Percentiles rank a stretch among this genome's conserved stretches.
These are phyloP conservation scores for Morpho helenor DNA, from an alignment of 2,888 invertebrate species.

Conservation along the genomic window DNA sequence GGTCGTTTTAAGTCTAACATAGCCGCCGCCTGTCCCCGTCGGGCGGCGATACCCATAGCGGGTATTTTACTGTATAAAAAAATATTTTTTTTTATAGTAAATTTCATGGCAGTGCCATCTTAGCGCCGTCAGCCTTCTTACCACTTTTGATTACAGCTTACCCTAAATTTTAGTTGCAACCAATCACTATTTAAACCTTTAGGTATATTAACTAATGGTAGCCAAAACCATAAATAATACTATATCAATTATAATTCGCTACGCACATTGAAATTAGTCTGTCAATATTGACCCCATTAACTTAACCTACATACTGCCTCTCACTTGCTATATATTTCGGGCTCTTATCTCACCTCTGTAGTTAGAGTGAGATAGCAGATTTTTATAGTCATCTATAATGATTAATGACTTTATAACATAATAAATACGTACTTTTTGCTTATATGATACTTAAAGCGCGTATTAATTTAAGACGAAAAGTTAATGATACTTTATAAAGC, in stretches of 20 bases:
- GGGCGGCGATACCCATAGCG: too few relatives aligned
- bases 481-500: too few relatives aligned
- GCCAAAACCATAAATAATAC: not conserved
- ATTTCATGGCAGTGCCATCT: too few relatives aligned
- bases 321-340: not conserved
- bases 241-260: constrained; percentile 8
- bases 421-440: not conserved
- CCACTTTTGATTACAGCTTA: too few relatives aligned
- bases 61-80: too few relatives aligned
- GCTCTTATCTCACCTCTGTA: not conserved
- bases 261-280: constrained; percentile 6
- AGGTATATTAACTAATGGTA: not conserved
- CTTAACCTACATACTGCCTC: constrained; percentile 14
- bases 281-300: constrained; percentile 20
- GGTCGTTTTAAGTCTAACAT: too few relatives aligned
- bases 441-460: not conserved
- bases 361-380: not conserved
- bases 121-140: too few relatives aligned
- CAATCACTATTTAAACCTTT: not conserved
- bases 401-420: not conserved
- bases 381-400: not conserved
- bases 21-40: too few relatives aligned
- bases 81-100: too few relatives aligned
- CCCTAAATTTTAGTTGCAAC: too few relatives aligned
- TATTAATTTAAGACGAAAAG: too few relatives aligned